Evolutionary conservation across 1,140 invertebrate species (phyloP), one percentile per base, ranked within the genome.

Genomic region (Glossosoma conforme): DNA sequence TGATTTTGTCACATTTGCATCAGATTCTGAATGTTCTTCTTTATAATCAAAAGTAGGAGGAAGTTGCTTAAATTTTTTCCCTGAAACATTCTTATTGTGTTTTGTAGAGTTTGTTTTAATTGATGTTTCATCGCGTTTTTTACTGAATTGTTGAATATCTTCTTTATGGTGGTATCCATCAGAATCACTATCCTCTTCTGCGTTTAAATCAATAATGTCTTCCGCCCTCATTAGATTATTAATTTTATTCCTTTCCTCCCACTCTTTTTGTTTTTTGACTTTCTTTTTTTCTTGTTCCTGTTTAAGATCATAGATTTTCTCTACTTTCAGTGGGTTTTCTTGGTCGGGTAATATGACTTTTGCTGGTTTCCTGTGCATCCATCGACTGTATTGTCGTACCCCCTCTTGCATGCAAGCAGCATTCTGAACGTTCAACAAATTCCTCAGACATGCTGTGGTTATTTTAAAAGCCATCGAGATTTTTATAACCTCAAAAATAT

Each of bases 191-290:
- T 60, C 40, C 13, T 45, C 52, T 41, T 44, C 41, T 5, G 57
- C 32, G 44, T 61, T 55, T 18, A 72, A 60, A 44, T 66, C 62
- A 41, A 74, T 71, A 33, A 50, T 21, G 3, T 30, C 38, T 35
- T 50, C 47, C 19, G 41, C 28, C 8, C 21, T 42, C 20, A 42
- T 8, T 18, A 9, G n/a, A 14, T 20, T 24, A 24, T 35, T n/a
- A n/a, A n/a, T n/a, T n/a, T n/a, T n/a, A n/a, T n/a, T n/a, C n/a
- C n/a, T n/a, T n/a, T n/a, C n/a, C n/a, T n/a, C n/a, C n/a, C n/a
- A n/a, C n/a, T n/a, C n/a, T n/a, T n/a, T n/a, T n/a, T n/a, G 6
- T 28, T 28, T 28, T 28, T 28, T 6, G n/a, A 28, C 6, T 28
- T 28, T 28, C n/a, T 28, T 6, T 28, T 28, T 28, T 28, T 6